phyloP scores from a whole-genome alignment of 64 coral and sea anemone species.

The Anthopleura sola region DNA sequence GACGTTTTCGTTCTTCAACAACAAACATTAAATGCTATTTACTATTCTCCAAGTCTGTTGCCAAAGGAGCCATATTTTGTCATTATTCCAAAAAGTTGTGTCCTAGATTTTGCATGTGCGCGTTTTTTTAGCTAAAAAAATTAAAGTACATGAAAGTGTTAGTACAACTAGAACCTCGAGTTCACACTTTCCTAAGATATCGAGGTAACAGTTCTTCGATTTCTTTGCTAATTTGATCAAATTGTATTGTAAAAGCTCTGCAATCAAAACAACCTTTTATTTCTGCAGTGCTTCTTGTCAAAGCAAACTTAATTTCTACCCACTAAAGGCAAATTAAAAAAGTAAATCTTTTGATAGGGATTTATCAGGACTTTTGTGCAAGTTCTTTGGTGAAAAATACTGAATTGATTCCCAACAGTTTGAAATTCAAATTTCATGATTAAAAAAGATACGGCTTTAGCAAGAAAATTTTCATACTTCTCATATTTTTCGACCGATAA shows the following conservation, averaged over 20 bases:
- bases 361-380: neutral
- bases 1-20: neutral
- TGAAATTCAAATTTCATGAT: too few relatives aligned
- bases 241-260: neutral
- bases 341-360: conserved; percentile 1
- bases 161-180: neutral
- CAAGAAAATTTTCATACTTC: too few relatives aligned
- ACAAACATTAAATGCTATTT: neutral
- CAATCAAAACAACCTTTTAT: neutral
- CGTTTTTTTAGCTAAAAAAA: neutral
- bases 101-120: neutral
- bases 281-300: neutral
- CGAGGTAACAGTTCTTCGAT: neutral
- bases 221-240: conserved; percentile 5
- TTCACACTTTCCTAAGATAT: neutral
- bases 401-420: too few relatives aligned
- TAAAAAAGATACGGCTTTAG: too few relatives aligned
- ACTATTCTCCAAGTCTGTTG: neutral
- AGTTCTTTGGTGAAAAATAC: neutral
- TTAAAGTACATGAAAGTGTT: neutral
- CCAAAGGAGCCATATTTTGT: conserved; percentile 13
- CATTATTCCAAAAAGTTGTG: neutral
- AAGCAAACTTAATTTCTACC: neutral
- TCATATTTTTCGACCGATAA: too few relatives aligned
- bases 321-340: neutral